phyloP scores from a whole-genome alignment of 2,797 vertebrate genomes.

The Sardinella longiceps region DNA sequence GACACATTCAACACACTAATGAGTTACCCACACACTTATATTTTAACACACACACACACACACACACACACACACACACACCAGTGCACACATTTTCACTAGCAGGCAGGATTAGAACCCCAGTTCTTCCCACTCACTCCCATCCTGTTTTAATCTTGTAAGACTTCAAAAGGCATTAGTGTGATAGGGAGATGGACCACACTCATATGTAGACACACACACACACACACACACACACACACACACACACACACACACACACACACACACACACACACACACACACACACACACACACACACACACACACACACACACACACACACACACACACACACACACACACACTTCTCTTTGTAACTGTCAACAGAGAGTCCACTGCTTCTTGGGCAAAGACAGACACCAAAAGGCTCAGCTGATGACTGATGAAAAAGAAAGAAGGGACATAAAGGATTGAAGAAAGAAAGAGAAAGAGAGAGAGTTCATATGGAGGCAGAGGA shows the following conservation, averaged over 20 bases:
- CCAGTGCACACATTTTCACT: background rate
- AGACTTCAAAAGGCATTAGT: background rate
- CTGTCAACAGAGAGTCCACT: background rate
- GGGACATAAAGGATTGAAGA: background rate
- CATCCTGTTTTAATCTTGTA: background rate
- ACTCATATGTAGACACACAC: background rate
- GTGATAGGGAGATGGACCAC: background rate
- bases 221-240: background rate
- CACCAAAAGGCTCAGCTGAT: background rate
- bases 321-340: too few relatives aligned
- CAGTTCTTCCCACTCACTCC: background rate
- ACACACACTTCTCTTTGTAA: background rate
- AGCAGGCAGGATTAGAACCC: constrained; percentile 1
- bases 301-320: too few relatives aligned
- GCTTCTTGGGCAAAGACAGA: background rate
- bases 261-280: background rate
- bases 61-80: constrained; percentile 3
- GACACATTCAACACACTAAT: too few relatives aligned
- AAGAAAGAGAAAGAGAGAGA: background rate
- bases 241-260: background rate
- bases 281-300: too few relatives aligned
- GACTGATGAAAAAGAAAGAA: background rate
- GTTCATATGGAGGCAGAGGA: background rate
- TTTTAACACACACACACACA: background rate
- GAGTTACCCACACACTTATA: too few relatives aligned